Evolutionary conservation across 2,113 vertebrate species (phyloP).

Genomic region (Saguinus midas): DNA sequence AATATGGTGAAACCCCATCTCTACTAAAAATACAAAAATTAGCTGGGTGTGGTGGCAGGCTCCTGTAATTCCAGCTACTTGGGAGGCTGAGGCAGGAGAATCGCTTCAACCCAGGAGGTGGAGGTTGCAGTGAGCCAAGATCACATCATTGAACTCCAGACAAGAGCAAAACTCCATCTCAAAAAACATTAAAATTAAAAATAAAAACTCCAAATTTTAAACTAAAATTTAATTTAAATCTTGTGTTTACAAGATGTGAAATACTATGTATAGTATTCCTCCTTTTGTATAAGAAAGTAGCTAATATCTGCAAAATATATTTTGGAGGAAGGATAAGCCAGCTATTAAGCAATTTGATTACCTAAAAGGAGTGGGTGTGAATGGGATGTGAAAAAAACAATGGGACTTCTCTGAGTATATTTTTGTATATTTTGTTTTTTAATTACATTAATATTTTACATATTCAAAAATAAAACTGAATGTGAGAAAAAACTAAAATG

Average conservation of each 20-base stretch:
- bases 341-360: not conserved
- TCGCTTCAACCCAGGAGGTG: too few species aligned
- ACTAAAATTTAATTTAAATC: not conserved
- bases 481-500: not conserved
- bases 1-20: not conserved
- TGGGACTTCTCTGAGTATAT: not conserved
- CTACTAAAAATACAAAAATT: too few species aligned
- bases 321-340: not conserved
- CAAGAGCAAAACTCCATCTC: not conserved
- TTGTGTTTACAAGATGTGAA: not conserved
- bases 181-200: not conserved
- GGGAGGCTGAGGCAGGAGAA: too few species aligned
- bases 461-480: not conserved
- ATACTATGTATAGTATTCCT: not conserved
- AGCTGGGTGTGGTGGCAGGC: too few species aligned
- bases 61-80: too few species aligned
- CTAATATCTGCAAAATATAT: not conserved
- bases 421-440: slow-evolving; percentile 25
- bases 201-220: not conserved
- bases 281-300: not conserved
- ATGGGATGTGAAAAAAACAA: not conserved
- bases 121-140: too few species aligned
- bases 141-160: too few species aligned
- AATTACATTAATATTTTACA: not conserved
- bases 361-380: not conserved